Evolutionary conservation across 2,113 vertebrate species (phyloP), one percentile per base, ranked within the genome.

Genomic region (Sebastes schlegelii): DNA sequence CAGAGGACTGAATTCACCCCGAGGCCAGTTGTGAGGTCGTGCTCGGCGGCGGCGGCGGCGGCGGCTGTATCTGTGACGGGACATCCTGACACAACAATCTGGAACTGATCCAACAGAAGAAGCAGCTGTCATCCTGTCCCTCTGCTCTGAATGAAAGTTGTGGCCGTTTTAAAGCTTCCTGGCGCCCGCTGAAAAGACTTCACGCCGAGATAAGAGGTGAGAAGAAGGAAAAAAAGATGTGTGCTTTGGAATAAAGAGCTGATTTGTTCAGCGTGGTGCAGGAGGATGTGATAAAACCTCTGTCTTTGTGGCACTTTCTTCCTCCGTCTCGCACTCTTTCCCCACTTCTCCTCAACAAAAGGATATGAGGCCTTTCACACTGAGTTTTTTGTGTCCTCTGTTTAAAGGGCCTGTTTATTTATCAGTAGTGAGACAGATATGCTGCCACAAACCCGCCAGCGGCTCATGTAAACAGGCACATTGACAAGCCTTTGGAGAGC

Each of bases 401-500:
- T 67, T 74, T 2, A 79, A 77, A 76, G 76, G 72, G 7, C 43
- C 23, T 7, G 12, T 83, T 88, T 85, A 76, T 83, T 75, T 76
- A 78, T 83, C 79, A 79, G 84, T 10, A 58, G 49, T 5, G 79
- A 86, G 75, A 77, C 80, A 84, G 70, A 82, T 52, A 42, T 0
- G 75, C 60, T 34, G 34, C 34, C 34, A 34, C 34, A 34, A 34
- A 34, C 34, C 34, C 3, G 21, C 78, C 75, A 64, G 68, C 65
- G 49, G 72, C 83, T 69, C 79, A 10, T 80, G 85, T 75, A 82
- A 86, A 86, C 90, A 80, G 49, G 45, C 45, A 62, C 80, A 46
- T 57, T 70, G 87, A 82, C 85, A 71, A 86, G 83, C 46, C 65
- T 76, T 85, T 51, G 54, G 78, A 76, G 82, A 87, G 76, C 6